Evolutionary conservation across 2,888 invertebrate genomes (phyloP), one percentile per base, ranked within the genome.

Genomic region (Chymomyza fuscimana): DNA sequence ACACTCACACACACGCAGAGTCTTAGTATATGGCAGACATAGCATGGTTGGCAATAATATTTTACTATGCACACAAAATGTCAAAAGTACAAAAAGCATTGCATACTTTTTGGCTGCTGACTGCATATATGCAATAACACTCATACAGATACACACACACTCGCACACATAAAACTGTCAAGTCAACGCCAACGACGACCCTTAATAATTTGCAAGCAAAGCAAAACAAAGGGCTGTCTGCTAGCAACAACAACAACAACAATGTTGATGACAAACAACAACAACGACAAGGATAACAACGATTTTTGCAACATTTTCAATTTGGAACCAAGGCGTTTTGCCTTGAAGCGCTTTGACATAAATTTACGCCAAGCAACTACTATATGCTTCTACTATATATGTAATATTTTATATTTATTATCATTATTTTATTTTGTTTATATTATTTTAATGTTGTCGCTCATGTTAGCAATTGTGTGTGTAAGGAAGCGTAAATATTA

Each of bases 371-470:
- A 67, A 72, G 71, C 40, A 46, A 46, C 40, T 46, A 46, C 12
- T 46, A 46, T 32, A 9, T 9, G 32, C 25, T 25, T 25, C 25
- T 25, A 25, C 36, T 9, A 36, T 46, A 12, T 46, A 15, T 12
- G 40, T 12, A 46, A 46, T 46, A 46, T 46, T 46, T 46, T 12
- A 46, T 73, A 81, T 83, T 82, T 82, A 79, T 79, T 80, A 86
- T 86, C 76, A 86, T 81, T 81, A 78, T 78, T 72, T 77, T 72
- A 80, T 72, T 73, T 78, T 82, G 83, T 81, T 86, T 74, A 80
- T 80, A 77, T 81, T 83, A 80, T 78, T 79, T 79, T 79, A 86
- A 81, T 86, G 81, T 72, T 75, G 72, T 81, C 70, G 73, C 78
- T 58, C 5, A n/a, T 54, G 7, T 12, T 2, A 1, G 58, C 56